Percentiles rank a stretch among this genome's conserved stretches.
phyloP scores from a whole-genome alignment of 2,888 invertebrate genomes.

The Thera britannica region DNA sequence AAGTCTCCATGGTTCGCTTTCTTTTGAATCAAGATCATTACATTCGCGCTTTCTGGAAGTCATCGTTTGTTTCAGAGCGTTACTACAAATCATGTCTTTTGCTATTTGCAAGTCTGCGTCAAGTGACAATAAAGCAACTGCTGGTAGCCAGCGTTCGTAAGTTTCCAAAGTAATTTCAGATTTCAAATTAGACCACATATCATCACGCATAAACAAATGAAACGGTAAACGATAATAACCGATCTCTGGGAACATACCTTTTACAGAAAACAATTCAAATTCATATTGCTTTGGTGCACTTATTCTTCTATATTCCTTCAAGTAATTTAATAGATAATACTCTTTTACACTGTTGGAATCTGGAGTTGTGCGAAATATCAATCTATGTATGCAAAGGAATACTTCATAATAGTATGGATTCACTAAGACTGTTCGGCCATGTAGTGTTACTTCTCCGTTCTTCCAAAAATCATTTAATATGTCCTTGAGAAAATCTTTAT shows the following conservation, averaged over 20 bases:
- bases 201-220: slow-evolving; percentile 76
- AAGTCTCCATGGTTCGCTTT: slow-evolving; percentile 73
- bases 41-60: slow-evolving; percentile 67
- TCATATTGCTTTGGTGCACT: slow-evolving; percentile 78
- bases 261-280: slow-evolving; percentile 78
- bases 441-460: slow-evolving; percentile 77
- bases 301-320: slow-evolving; percentile 73
- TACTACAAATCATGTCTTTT: slow-evolving; percentile 82
- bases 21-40: slow-evolving; percentile 57
- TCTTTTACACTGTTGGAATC: slow-evolving; percentile 68
- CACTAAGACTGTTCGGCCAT: slow-evolving; percentile 71
- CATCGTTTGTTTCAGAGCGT: slow-evolving; percentile 82
- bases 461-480: slow-evolving; percentile 78
- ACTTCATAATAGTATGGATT: slow-evolving; percentile 81
- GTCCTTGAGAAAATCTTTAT: slow-evolving; percentile 70
- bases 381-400: slow-evolving; percentile 71
- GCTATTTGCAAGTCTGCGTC: slow-evolving; percentile 76
- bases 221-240: slow-evolving; percentile 79
- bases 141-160: slow-evolving; percentile 78
- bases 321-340: slow-evolving; percentile 73
- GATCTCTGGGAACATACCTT: slow-evolving; percentile 81
- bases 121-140: slow-evolving; percentile 69
- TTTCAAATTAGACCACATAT: slow-evolving; percentile 82
- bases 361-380: slow-evolving; percentile 60
- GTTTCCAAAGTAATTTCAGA: slow-evolving; percentile 80